A percentile compares a stretch with the other conserved stretches of the same genome.
Conservation (phyloP, 2,113 vertebrate species). For the Dermatemys mawii region DNA sequence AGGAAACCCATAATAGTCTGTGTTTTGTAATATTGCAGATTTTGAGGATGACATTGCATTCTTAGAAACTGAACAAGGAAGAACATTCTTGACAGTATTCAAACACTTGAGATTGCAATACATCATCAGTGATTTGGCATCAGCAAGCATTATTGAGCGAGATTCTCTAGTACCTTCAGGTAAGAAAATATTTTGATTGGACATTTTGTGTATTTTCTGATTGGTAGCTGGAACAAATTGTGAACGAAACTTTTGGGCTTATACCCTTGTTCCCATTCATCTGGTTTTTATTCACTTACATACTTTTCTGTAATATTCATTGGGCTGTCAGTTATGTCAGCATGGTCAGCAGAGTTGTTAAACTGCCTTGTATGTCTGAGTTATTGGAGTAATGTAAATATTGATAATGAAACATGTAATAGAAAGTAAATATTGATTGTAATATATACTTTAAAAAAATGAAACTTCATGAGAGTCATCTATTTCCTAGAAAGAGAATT, state of each 20-base stretch:
- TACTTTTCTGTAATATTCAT: neutral
- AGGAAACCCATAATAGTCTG: rapidly evolving
- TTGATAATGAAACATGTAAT: neutral
- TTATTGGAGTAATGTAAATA: neutral
- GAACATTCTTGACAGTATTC: conserved; percentile 84
- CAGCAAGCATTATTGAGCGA: conserved; percentile 91
- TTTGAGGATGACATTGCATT: conserved; percentile 83
- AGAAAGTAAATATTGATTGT: neutral
- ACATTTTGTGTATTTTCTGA: neutral
- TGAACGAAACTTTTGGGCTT: neutral
- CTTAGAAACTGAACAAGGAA: conserved; percentile 89
- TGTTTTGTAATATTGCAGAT: conserved; percentile 70
- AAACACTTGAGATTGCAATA: conserved; percentile 90
- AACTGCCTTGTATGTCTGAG: neutral
- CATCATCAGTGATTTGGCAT: conserved; percentile 95
- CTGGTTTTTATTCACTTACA: rapidly evolving
- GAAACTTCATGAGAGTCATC: neutral
- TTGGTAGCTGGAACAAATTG: rapidly evolving
- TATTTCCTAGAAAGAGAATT: neutral
- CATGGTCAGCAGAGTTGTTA: neutral
- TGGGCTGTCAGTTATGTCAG: neutral
- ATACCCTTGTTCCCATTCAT: neutral
- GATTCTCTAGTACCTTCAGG: conserved; percentile 91
- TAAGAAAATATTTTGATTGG: conserved; percentile 53
- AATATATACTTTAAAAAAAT: neutral